phyloP scores from a whole-genome alignment of 2,797 vertebrate genomes.

The Chromis chromis region DNA sequence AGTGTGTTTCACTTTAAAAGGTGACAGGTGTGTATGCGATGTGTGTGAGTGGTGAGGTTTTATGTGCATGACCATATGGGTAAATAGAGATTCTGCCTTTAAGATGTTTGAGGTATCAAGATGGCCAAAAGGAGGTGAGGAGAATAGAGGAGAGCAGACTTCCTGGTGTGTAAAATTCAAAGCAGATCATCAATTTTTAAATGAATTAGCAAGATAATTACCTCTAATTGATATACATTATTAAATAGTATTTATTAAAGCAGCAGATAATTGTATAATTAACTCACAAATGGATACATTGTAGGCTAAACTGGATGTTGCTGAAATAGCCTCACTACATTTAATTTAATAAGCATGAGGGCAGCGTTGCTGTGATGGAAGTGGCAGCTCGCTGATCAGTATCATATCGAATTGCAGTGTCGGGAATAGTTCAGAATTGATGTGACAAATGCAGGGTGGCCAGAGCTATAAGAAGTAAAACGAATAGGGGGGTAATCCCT shows the following conservation, averaged over 20 bases:
- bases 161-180: conserved; percentile 1
- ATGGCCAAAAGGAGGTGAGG: conserved; percentile 30
- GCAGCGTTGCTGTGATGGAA: background rate
- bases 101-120: conserved; percentile 34
- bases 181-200: conserved; percentile 26
- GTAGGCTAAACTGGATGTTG: conserved; percentile 5
- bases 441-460: background rate
- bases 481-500: conserved; percentile 2
- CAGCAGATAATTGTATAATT: conserved; percentile 29
- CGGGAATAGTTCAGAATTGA: background rate
- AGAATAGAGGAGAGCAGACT: background rate
- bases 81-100: conserved; percentile 40
- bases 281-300: conserved; percentile 19
- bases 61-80: conserved; percentile 52
- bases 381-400: conserved; percentile 1
- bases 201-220: conserved; percentile 41
- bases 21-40: conserved; percentile 51
- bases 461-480: background rate
- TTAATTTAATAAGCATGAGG: conserved; percentile 18
- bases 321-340: conserved; percentile 1
- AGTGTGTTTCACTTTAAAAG: conserved; percentile 59
- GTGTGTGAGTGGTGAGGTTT: conserved; percentile 39
- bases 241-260: conserved; percentile 36
- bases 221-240: conserved; percentile 36
- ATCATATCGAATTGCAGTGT: conserved; percentile 11